These are phyloP conservation scores for Stomorhina lunata DNA, from an alignment of 2,888 invertebrate genomes.

Conservation along the genomic window DNA sequence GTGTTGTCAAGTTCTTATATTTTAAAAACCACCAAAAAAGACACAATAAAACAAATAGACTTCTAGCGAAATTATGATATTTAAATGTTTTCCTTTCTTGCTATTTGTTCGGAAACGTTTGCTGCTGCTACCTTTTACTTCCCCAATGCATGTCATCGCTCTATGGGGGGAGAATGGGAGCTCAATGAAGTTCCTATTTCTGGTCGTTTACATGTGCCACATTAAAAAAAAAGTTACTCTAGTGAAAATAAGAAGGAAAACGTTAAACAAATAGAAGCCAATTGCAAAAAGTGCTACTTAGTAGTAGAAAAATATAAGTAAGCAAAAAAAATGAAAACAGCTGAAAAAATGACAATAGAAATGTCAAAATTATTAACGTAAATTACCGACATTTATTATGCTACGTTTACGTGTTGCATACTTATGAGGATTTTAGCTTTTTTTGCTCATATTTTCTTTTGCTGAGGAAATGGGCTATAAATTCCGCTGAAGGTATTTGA, in stretches of 20 bases:
- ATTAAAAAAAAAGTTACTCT: slow-evolving; percentile 56
- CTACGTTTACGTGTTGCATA: slow-evolving; percentile 60
- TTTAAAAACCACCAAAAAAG: slow-evolving; percentile 15
- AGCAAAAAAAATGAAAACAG: slow-evolving; percentile 9
- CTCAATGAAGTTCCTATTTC: slow-evolving; percentile 6
- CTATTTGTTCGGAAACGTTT: neutral
- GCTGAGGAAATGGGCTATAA: slow-evolving; percentile 25
- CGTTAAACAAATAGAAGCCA: neutral
- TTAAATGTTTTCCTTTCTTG: slow-evolving; percentile 38
- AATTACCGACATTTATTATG: slow-evolving; percentile 75
- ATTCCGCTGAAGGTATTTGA: slow-evolving; percentile 39
- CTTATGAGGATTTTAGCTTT: slow-evolving; percentile 46
- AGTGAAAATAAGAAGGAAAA: slow-evolving; percentile 24
- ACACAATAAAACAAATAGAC: slow-evolving; percentile 61
- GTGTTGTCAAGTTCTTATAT: slow-evolving; percentile 48
- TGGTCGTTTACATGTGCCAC: slow-evolving; percentile 63
- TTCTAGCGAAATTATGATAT: slow-evolving; percentile 61
- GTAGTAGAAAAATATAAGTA: neutral
- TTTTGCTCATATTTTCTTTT: neutral
- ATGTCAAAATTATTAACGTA: slow-evolving; percentile 74
- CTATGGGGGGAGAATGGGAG: neutral
- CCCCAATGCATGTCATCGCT: neutral
- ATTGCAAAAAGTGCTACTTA: neutral
- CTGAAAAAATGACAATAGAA: slow-evolving; percentile 72
- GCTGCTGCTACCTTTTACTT: neutral